phyloP scores from a whole-genome alignment of 2,797 vertebrate species.

The Streptopelia turtur region DNA sequence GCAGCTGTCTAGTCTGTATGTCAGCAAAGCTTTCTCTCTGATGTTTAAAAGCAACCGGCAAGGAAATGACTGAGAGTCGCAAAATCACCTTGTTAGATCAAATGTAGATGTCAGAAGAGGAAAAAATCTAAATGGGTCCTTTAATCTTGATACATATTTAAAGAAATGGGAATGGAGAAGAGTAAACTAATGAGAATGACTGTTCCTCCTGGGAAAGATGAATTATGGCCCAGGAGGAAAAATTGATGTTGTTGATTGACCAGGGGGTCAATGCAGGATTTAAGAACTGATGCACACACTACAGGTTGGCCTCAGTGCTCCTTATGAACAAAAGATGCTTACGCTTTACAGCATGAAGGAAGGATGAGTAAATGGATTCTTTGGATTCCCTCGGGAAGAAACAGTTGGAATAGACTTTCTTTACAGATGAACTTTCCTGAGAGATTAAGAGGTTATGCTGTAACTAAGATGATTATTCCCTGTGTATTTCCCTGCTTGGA shows the following conservation, averaged over 20 bases:
- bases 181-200: not conserved
- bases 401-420: not conserved
- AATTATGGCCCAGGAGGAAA: not conserved
- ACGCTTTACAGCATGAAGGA: not conserved
- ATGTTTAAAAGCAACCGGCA: conserved; percentile 22
- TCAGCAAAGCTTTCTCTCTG: conserved; percentile 3
- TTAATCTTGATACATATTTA: conserved; percentile 52
- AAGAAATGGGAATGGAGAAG: conserved; percentile 14
- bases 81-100: conserved; percentile 18
- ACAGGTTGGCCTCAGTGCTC: not conserved
- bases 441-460: not conserved
- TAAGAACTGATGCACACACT: not conserved
- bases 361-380: not conserved
- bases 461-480: not conserved
- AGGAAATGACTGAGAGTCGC: not conserved
- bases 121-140: not conserved
- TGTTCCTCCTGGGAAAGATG: not conserved
- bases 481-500: not conserved
- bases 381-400: conserved; percentile 6
- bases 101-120: not conserved
- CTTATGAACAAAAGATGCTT: not conserved
- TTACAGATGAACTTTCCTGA: not conserved
- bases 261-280: not conserved
- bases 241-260: not conserved
- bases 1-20: not conserved